Evolutionary conservation across 2,113 vertebrate species (phyloP), one percentile per base, ranked within the genome.

Genomic region (Lepidothrix coronata): DNA sequence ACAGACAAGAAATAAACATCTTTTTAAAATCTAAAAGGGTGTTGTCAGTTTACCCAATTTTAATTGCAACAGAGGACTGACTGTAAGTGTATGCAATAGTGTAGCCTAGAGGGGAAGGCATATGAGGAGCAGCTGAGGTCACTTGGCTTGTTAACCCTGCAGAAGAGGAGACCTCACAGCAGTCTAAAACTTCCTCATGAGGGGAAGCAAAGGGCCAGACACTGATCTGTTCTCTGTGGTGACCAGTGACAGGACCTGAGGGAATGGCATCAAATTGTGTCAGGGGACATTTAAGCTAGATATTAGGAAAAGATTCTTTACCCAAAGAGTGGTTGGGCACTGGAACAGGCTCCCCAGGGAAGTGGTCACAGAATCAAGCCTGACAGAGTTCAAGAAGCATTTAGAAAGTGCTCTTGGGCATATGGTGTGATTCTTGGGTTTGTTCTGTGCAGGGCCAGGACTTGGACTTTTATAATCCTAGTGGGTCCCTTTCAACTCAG

Each of bases 291-390:
- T 44, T 54, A 59, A 13, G 9, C 19, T 35, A 18, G 13, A 41
- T 41, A 31, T 7, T 10, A 54, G 25, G 41, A 55, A 76, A 62
- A 41, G 7, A 18, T 11, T 68, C 7, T 25, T n/a, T 5, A 41
- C 2, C 3, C 15, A 48, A 21, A 41, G 24, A 3, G 4, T 68
- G 14, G 1, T 2, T 54, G 54, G n/a, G 20, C 39, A 30, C 19
- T 59, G 33, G 23, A 46, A 21, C 8, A 46, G 33, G 12, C 4
- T 89, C 12, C 16, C 16, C 13, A 25, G 20, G 13, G 14, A 5
- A 75, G 14, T 35, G 17, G 14, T 18, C 48, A 55, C 14, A 76
- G 30, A 9, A 48, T 9, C 16, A 28, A 68, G 11, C 11, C 78
- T 75, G 39, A 12, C 24, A 41, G 39, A 43, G 11, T 4, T 55